Conservation (phyloP, 2,888 invertebrate species). For the Plusia festucae region DNA sequence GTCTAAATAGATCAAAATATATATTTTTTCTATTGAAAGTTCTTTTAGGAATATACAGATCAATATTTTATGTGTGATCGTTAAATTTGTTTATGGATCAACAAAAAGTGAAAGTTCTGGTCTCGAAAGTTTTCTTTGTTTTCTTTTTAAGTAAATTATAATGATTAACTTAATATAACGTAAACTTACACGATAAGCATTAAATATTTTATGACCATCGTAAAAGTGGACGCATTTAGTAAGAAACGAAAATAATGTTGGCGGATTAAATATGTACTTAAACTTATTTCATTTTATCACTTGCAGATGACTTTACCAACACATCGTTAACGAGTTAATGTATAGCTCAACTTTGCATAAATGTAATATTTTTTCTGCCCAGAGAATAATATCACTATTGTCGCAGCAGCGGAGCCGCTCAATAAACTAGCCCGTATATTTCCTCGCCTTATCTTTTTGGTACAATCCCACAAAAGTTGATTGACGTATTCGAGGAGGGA, state of each 20-base stretch:
- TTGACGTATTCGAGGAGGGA: constrained; percentile 79
- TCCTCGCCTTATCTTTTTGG: constrained; percentile 70
- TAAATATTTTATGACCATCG: not conserved
- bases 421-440: constrained; percentile 42
- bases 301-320: not conserved
- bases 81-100: constrained; percentile 5
- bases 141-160: no score
- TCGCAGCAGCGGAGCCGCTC: constrained; percentile 5
- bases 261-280: no score
- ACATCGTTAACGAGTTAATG: not conserved
- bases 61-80: constrained; percentile 30
- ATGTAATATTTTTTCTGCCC: no score
- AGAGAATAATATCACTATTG: not conserved
- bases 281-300: not conserved
- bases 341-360: not conserved
- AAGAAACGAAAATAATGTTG: no score
- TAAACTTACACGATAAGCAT: not conserved
- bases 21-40: constrained; percentile 62
- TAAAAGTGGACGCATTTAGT: not conserved
- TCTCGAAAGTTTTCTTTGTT: not conserved
- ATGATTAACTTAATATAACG: not conserved
- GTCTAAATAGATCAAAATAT: constrained; percentile 80
- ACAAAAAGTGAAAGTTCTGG: not conserved
- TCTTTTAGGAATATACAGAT: constrained; percentile 53
- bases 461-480: constrained; percentile 80